Base-by-base conservation (phyloP, 2,113 vertebrate genomes). In the Microtus oregoni region DNA sequence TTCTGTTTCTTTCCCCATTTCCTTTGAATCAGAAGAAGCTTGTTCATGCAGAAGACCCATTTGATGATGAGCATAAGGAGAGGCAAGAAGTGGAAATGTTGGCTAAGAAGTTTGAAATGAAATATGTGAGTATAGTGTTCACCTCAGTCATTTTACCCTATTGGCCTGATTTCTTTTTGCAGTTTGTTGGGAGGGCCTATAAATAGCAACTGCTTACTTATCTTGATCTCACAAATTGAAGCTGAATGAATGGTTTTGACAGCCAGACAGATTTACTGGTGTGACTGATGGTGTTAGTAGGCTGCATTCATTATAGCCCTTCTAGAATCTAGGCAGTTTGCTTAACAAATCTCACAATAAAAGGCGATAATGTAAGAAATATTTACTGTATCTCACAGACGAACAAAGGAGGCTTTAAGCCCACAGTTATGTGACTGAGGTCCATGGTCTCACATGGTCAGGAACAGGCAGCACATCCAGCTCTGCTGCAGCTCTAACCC, bases 41-140 rank as follows among this genome's bases (percentile, higher is more conserved):
- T 0, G 52, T 98, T 97, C 98, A 99, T 86, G 98, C 98, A 22
- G 99, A 97, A 88, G 99, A 99, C 98, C 99, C 99, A 1, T 99
- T 99, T 95, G 99, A 99, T 81, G 99, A 99, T 94, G 99, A 99
- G 7, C 99, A 99, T 90, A 98, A 95, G 87, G 99, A 99, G 97
- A 98, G 99, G 72, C 98, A 98, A 90, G 99, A 99, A 98, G 99
- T 99, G 3, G 99, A 99, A 98, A 99, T 99, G 94, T 98, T 99
- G 96, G 99, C 99, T 95, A 99, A 98, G 98, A 99, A 99, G 94
- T 99, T 99, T 96, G 99, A 99, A 98, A 99, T 98, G 98, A 99
- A 99, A 99, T 99, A 99, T 20, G 99, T 99, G 97, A 99, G 99
- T 99, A 91, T 97, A 55, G n/a, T 94, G 47, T 91, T 83, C 52